Conservation (phyloP, 2,888 invertebrate genomes). For the Odontocerum albicorne region DNA sequence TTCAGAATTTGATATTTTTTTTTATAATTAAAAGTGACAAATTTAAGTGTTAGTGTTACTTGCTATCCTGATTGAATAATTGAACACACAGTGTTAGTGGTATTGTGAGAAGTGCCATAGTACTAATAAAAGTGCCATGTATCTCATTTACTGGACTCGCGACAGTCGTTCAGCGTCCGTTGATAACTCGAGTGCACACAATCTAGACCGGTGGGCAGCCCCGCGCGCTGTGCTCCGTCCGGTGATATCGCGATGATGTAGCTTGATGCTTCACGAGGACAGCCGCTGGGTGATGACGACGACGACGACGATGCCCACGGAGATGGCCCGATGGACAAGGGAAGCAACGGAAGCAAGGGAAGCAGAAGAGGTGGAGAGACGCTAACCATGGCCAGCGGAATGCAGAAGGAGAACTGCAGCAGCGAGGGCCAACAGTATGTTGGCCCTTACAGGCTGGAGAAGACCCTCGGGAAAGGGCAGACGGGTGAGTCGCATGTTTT, state of each 20-base stretch:
- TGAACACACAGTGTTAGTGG: no score
- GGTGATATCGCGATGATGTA: slow-evolving; percentile 2
- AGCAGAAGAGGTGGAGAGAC: slow-evolving; percentile 1
- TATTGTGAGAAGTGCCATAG: no score
- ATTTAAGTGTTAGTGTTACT: no score
- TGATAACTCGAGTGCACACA: no score
- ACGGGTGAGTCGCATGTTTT: no score
- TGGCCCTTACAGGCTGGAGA: slow-evolving; percentile 98
- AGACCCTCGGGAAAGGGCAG: slow-evolving; percentile 99
- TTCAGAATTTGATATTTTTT: no score
- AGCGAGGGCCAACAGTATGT: slow-evolving; percentile 89
- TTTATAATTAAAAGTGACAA: no score
- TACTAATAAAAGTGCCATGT: no score
- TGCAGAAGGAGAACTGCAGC: slow-evolving; percentile 50
- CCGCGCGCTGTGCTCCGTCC: background rate
- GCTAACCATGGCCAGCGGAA: slow-evolving; percentile 39
- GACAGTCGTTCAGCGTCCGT: no score
- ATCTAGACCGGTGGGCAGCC: background rate
- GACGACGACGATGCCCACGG: background rate
- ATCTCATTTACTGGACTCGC: no score
- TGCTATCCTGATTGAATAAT: no score
- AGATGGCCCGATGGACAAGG: slow-evolving; percentile 5
- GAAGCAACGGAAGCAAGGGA: background rate
- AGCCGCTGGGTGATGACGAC: no score
- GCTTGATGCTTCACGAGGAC: background rate